A percentile compares a stretch with the other conserved stretches of the same genome.
Evolutionary conservation across 2,113 vertebrate genomes (phyloP).

Genomic region (Odontesthes bonariensis): DNA sequence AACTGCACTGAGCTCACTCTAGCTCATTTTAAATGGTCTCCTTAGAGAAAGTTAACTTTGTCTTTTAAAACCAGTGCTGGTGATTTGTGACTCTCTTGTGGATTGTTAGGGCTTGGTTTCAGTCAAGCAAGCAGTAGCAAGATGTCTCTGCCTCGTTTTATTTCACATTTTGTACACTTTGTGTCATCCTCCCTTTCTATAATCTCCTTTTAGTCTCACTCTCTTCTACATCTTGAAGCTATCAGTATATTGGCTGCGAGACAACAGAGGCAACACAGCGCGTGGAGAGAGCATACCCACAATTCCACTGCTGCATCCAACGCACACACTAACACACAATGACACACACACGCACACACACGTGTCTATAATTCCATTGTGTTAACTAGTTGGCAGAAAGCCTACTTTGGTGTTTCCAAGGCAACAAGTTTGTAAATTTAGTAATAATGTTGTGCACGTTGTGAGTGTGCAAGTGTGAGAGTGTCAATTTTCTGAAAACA

Average conservation of each 20-base stretch:
- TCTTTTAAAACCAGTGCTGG: slow-evolving; percentile 55
- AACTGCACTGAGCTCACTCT: slow-evolving; percentile 65
- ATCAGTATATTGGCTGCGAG: slow-evolving; percentile 67
- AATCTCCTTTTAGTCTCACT: slow-evolving; percentile 22
- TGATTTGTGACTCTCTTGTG: slow-evolving; percentile 68
- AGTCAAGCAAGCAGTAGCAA: slow-evolving; percentile 70
- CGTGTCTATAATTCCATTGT: slow-evolving; percentile 66
- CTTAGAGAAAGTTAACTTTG: slow-evolving; percentile 64
- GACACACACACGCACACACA: slow-evolving; percentile 35
- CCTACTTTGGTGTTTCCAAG: slow-evolving; percentile 68
- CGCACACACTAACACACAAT: slow-evolving; percentile 44
- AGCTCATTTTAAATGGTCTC: slow-evolving; percentile 64
- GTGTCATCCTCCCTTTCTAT: slow-evolving; percentile 21
- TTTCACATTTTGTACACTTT: slow-evolving; percentile 66
- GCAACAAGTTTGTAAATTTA: slow-evolving; percentile 72
- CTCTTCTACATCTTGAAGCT: slow-evolving; percentile 72
- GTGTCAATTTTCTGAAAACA: slow-evolving; percentile 31
- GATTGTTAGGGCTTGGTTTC: slow-evolving; percentile 56
- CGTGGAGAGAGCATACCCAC: slow-evolving; percentile 67
- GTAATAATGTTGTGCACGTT: slow-evolving; percentile 18
- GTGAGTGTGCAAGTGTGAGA: slow-evolving; percentile 8
- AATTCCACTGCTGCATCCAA: slow-evolving; percentile 54
- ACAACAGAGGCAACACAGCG: slow-evolving; percentile 58
- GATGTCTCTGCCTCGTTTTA: slow-evolving; percentile 57
- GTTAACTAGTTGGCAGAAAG: slow-evolving; percentile 64